These are phyloP conservation scores for Delphinapterus leucas DNA, from an alignment of 2,113 vertebrate species.

Conservation along the genomic window DNA sequence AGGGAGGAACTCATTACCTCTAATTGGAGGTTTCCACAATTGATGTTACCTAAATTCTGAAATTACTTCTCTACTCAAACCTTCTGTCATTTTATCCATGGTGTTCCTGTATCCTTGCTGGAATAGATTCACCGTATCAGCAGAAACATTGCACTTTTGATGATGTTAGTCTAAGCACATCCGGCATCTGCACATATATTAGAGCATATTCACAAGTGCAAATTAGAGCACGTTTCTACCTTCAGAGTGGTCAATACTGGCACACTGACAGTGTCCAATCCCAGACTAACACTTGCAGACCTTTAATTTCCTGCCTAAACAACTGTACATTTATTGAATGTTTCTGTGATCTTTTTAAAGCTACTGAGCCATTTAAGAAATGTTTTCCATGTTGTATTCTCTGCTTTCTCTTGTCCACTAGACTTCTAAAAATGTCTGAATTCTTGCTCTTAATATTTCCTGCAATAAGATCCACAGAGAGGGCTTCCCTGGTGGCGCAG, in stretches of 20 bases:
- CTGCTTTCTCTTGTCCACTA: neutral
- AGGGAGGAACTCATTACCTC: neutral
- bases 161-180: neutral
- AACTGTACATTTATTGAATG: neutral
- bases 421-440: neutral
- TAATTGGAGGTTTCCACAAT: neutral
- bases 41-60: neutral
- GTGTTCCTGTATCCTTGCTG: neutral
- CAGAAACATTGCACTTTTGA: neutral
- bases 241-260: neutral
- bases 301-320: conserved; percentile 20
- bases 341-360: neutral
- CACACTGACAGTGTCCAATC: neutral
- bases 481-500: too few relatives aligned
- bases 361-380: neutral
- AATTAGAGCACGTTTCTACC: neutral
- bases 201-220: neutral
- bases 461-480: neutral
- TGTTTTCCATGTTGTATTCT: neutral
- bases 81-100: neutral
- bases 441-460: neutral
- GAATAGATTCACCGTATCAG: neutral
- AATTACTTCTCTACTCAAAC: neutral
- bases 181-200: neutral
- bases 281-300: neutral